A percentile compares a stretch with the other conserved stretches of the same genome.
Evolutionary conservation across 2,888 invertebrate genomes (phyloP).

Genomic region (Tridacna crocea): DNA sequence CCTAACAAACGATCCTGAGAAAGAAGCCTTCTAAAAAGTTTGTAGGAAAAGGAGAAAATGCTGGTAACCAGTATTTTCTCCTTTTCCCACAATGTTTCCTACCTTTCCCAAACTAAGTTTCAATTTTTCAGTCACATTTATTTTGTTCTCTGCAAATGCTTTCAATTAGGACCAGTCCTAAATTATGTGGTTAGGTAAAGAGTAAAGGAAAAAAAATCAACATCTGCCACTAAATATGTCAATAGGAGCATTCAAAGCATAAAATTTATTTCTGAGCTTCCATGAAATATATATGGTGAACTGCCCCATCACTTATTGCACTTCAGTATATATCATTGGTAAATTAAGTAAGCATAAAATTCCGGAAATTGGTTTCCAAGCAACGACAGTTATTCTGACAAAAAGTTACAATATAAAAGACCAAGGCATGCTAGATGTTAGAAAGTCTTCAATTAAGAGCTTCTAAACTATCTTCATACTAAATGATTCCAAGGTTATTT

Average conservation of each 20-base stretch:
- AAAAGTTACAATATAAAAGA: background rate
- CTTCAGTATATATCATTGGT: background rate
- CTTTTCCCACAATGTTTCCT: too few relatives aligned
- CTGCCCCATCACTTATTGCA: background rate
- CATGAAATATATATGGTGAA: background rate
- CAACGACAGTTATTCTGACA: background rate
- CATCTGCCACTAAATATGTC: background rate
- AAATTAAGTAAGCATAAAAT: background rate
- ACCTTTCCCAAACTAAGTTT: too few relatives aligned
- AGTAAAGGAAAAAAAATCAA: background rate
- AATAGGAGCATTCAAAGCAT: background rate
- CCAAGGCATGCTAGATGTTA: background rate
- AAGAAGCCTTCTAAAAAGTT: too few relatives aligned
- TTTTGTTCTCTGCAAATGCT: too few relatives aligned
- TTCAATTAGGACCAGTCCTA: too few relatives aligned
- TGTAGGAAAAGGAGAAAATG: too few relatives aligned
- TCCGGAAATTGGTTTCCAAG: slow-evolving; percentile 3
- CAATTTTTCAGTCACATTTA: too few relatives aligned
- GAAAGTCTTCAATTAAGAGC: background rate
- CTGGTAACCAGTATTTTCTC: too few relatives aligned
- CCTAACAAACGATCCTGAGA: background rate
- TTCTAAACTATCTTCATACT: too few relatives aligned
- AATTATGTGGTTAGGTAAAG: background rate
- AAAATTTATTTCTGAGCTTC: too few relatives aligned
- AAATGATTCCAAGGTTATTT: too few relatives aligned